Evolutionary conservation across 1,140 invertebrate species (phyloP), one percentile per base, ranked within the genome.

Genomic region (Ganaspis sp.): DNA sequence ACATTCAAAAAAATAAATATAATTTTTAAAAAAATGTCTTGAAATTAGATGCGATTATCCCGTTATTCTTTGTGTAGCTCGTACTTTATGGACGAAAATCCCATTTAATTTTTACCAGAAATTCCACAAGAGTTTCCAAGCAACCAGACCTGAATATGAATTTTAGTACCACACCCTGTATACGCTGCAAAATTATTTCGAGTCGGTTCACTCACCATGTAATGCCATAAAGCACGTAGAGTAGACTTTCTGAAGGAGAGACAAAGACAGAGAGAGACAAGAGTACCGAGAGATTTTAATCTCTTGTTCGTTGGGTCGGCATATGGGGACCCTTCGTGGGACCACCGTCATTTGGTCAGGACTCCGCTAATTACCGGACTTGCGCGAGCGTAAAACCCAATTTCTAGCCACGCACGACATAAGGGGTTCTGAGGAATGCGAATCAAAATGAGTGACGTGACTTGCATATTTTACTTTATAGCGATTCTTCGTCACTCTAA

Each of bases 361-460:
- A 77, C 73, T 77, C 70, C 53, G 80, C 86, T 88, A 88, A 88
- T 88, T 88, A 88, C 82, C 85, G 73, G 71, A 79, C 74, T 87
- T 82, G 86, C 80, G 84, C 82, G 84, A 86, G 83, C 87, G 85
- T 88, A 81, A 88, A 17, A 86, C 82, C 83, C 76, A 87, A 88
- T 86, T 88, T 84, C 81, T 83, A 64, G 72, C 71, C 71, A 76
- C 45, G 45, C 45, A 49, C 45, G n/a, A 49, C n/a, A 49, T n/a
- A 17, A 49, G 45, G 45, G 45, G n/a, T 19, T 49, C n/a, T 49
- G 17, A 49, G 8, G n/a, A 49, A 49, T 49, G 15, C 19, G n/a
- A 49, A 49, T 49, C 45, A 49, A 17, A 49, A 49, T 49, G 45
- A 49, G 15, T 8, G 19, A 5, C n/a, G 45, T 49, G 45, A 49